phyloP scores from a whole-genome alignment of 2,113 vertebrate species.

The Hippocampus guttulatus region DNA sequence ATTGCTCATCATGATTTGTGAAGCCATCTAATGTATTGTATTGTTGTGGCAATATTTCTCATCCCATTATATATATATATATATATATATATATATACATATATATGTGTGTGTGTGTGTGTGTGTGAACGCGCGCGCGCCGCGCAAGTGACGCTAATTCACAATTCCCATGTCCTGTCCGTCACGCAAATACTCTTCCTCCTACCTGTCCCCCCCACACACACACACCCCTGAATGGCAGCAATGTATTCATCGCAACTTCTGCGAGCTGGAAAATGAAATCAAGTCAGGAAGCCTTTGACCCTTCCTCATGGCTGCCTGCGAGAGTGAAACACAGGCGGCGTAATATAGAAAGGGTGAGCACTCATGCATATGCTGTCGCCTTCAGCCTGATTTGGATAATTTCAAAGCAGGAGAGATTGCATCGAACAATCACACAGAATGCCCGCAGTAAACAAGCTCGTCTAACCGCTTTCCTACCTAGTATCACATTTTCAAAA shows the following conservation, averaged over 20 bases:
- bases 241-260: constrained; percentile 65
- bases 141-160: not conserved
- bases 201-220: constrained; percentile 12
- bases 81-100: no score
- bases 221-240: constrained; percentile 51
- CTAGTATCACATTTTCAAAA: no score
- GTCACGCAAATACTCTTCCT: constrained; percentile 24
- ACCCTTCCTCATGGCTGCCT: constrained; percentile 61
- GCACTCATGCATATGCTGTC: constrained; percentile 27
- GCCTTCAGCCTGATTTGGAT: constrained; percentile 6
- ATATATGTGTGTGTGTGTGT: no score
- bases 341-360: constrained; percentile 19
- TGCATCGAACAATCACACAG: no score
- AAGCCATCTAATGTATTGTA: not conserved
- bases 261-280: constrained; percentile 68
- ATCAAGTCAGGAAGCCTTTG: constrained; percentile 68
- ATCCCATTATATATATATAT: no score
- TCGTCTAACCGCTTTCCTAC: no score
- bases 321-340: constrained; percentile 48
- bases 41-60: no score
- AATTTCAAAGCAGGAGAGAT: no score
- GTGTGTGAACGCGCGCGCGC: no score
- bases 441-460: no score
- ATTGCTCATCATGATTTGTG: not conserved
- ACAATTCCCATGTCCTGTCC: not conserved